These are phyloP conservation scores for Trilocha varians DNA, from an alignment of 2,888 invertebrate species.

Conservation along the genomic window DNA sequence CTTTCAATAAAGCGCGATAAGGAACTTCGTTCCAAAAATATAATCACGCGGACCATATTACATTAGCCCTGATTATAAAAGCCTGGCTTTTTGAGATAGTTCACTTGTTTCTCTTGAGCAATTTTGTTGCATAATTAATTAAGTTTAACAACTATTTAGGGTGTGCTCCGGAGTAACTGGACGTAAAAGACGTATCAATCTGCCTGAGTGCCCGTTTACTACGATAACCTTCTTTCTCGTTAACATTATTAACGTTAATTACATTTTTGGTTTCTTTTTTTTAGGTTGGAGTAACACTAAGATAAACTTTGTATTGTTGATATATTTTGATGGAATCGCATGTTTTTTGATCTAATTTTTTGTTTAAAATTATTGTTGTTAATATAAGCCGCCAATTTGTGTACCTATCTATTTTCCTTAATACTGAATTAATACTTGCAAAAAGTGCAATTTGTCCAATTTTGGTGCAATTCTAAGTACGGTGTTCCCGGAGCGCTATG, in stretches of 20 bases:
- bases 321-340: no score
- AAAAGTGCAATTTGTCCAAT: no score
- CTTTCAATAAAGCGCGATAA: no score
- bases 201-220: not conserved
- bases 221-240: not conserved
- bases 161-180: not conserved
- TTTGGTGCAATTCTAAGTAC: no score
- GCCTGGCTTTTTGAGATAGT: not conserved
- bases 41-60: not conserved
- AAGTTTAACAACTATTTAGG: not conserved
- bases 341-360: no score
- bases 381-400: no score
- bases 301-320: no score
- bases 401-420: no score
- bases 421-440: no score
- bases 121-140: not conserved
- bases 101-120: not conserved
- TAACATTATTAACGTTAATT: not conserved
- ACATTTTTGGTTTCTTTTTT: not conserved
- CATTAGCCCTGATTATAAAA: not conserved
- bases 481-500: no score
- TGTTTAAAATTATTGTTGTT: no score
- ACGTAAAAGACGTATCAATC: not conserved
- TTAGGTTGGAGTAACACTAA: not conserved
- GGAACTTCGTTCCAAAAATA: not conserved